phyloP scores from a whole-genome alignment of 1,140 invertebrate species.

The Teleogryllus occipitalis region DNA sequence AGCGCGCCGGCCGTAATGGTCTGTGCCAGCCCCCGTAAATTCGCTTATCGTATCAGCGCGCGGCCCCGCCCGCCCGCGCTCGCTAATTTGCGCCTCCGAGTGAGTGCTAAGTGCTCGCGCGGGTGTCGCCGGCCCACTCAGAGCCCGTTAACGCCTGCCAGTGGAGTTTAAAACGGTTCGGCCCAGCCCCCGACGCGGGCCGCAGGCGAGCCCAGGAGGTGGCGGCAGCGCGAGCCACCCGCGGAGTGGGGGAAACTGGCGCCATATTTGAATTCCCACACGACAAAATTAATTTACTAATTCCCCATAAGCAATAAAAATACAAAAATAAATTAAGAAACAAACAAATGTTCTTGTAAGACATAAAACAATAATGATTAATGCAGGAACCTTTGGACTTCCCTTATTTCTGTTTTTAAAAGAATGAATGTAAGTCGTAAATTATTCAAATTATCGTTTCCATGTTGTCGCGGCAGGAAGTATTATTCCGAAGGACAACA shows the following conservation, averaged over 20 bases:
- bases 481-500: too few species aligned
- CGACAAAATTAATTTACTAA: too few species aligned
- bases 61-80: neutral
- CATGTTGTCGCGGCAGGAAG: too few species aligned
- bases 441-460: too few species aligned
- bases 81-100: neutral
- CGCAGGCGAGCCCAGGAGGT: neutral
- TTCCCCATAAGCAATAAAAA: too few species aligned
- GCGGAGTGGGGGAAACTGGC: neutral
- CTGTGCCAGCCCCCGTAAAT: neutral
- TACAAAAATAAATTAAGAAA: too few species aligned
- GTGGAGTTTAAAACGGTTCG: constrained; percentile 1
- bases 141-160: neutral
- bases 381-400: too few species aligned
- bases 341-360: too few species aligned
- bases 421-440: too few species aligned
- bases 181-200: neutral
- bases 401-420: too few species aligned
- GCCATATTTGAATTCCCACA: neutral
- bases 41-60: neutral
- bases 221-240: too few species aligned
- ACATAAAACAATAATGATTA: too few species aligned
- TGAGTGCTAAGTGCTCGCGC: neutral
- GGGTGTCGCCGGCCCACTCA: neutral
- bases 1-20: neutral